Evolutionary conservation across 2,888 invertebrate species (phyloP).

Genomic region (Lepas anatifera): DNA sequence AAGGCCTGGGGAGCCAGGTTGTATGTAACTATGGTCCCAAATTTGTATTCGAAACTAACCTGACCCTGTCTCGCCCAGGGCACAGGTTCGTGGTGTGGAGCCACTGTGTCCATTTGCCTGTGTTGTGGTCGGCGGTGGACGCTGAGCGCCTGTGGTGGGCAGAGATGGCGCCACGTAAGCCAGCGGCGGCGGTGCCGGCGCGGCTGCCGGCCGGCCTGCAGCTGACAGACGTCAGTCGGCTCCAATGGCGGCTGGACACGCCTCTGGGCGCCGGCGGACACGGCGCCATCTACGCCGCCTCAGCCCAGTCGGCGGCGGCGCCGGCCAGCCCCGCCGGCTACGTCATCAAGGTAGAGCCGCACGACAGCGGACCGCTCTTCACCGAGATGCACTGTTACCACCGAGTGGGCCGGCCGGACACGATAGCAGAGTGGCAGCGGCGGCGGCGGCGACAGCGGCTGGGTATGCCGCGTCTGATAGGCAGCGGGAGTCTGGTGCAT

Average conservation of each 20-base stretch:
- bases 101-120: too few species aligned
- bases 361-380: slow-evolving; percentile 89
- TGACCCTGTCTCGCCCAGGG: too few species aligned
- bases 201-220: background rate
- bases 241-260: slow-evolving; percentile 4
- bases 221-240: background rate
- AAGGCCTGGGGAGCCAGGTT: too few species aligned
- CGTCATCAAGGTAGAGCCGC: slow-evolving; percentile 86
- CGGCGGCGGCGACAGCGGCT: slow-evolving; percentile 50
- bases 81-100: too few species aligned
- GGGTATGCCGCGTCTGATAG: slow-evolving; percentile 80
- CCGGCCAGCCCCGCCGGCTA: slow-evolving; percentile 54
- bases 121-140: too few species aligned
- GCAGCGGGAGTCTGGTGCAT: slow-evolving; percentile 71
- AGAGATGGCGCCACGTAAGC: background rate
- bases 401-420: slow-evolving; percentile 59
- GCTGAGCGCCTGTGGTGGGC: too few species aligned
- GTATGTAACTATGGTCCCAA: too few species aligned
- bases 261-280: slow-evolving; percentile 24
- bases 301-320: slow-evolving; percentile 44
- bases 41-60: too few species aligned
- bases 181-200: background rate
- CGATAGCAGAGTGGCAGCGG: slow-evolving; percentile 33
- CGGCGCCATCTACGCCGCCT: slow-evolving; percentile 27
- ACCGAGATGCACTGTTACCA: slow-evolving; percentile 93